Percentiles rank a stretch among this genome's conserved stretches.
phyloP scores from a whole-genome alignment of 2,888 invertebrate genomes.

The Calameuta pallipes region DNA sequence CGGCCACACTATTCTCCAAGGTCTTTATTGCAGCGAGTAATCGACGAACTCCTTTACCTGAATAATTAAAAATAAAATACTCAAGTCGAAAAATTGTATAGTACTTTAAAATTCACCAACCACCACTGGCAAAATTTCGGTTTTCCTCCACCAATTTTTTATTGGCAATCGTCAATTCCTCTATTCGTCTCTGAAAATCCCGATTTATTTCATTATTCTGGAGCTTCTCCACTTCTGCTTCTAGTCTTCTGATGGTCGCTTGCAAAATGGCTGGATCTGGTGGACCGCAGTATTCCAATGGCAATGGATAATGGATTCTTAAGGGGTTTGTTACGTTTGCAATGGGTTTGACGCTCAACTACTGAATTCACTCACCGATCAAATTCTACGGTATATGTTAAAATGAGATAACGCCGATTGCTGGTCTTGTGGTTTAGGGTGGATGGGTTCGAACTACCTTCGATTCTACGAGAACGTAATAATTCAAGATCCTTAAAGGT shows the following conservation, averaged over 20 bases:
- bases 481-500: conserved; percentile 69
- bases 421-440: conserved; percentile 47
- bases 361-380: conserved; percentile 62
- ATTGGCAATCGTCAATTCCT: conserved; percentile 43
- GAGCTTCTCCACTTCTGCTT: conserved; percentile 65
- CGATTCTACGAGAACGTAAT: conserved; percentile 63
- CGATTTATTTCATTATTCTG: conserved; percentile 42
- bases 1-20: conserved; percentile 64
- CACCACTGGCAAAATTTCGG: conserved; percentile 37
- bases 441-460: conserved; percentile 44
- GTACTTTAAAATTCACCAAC: conserved; percentile 17
- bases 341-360: conserved; percentile 21
- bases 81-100: not conserved
- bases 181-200: conserved; percentile 55
- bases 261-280: conserved; percentile 69
- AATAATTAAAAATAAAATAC: conserved; percentile 7
- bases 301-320: conserved; percentile 70
- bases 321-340: conserved; percentile 35
- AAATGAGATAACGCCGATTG: conserved; percentile 68
- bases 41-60: conserved; percentile 42
- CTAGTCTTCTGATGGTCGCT: conserved; percentile 67
- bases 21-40: conserved; percentile 63
- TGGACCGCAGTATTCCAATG: conserved; percentile 69
- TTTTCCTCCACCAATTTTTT: conserved; percentile 48
- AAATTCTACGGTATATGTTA: conserved; percentile 70